Base-by-base conservation (phyloP, 2,113 vertebrate genomes). In the Laticauda colubrina region DNA sequence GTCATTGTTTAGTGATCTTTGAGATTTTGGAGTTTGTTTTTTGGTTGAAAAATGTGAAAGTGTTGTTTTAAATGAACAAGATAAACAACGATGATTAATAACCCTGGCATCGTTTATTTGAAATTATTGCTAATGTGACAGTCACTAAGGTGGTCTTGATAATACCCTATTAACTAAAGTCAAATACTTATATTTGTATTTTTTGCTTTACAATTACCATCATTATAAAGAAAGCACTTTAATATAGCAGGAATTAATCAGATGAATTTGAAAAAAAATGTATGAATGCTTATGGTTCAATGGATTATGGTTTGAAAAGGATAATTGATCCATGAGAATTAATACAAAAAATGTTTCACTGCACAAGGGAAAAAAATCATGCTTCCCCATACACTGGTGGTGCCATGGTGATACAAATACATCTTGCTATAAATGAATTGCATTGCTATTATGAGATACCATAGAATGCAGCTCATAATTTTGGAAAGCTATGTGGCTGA, bases 51-150 rank as follows among this genome's bases (percentile, higher is more conserved):
- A 43, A 43, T 43, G 34, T 81, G 34, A 39, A 81, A 81, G 7
- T 43, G 54, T 54, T 88, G 3, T 20, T 88, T n/a, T 24, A 55
- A 54, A 88, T n/a, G 51, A 20, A 56, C 34, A 1, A 51, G 87
- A 69, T 92, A 90, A 51, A 81, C 21, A 54, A 48, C 12, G 29
- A 7, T 5, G 7, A 93, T 96, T 57, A 93, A 87, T 87, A 57
- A 94, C 15, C 10, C 20, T 87, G 43, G 0, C 86, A 59, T 88
- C 96, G 43, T 15, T 29, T 29, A 61, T 59, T 85, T 54, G 6
- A 55, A 85, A 39, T 45, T 43, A 39, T 87, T 59, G 56, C 18
- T 61, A 85, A 34, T 61, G 34, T 87, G 55, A 61, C 11, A 24
- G n/a, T n/a, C 29, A 9, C 10, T 55, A 39, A 39, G 61, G 20